Evolutionary conservation across 2,113 vertebrate genomes (phyloP), one percentile per base, ranked within the genome.

Genomic region (Ellobius talpinus): DNA sequence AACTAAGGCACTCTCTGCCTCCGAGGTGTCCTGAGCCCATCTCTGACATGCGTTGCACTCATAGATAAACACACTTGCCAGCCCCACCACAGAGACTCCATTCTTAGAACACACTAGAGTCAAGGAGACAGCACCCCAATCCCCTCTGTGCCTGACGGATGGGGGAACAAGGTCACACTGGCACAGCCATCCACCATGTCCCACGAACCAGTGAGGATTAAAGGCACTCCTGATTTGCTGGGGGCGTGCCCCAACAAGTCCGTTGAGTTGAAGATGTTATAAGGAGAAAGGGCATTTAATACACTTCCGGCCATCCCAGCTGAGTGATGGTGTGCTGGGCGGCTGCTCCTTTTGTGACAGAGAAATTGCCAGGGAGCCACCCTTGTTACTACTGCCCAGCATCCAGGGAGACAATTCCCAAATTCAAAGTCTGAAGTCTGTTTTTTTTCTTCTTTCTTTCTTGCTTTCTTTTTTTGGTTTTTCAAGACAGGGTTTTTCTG

Each of bases 21-120:
- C 42, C 12, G 5, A 4, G 39, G 16, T 5, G 58, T 11, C 61
- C 61, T 33, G 55, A 42, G n/a, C 39, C 42, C 1, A 31, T 58
- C 39, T 58, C 68, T 0, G 12, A n/a, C 39, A 47, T 36, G 66
- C 0, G 1, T 1, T 31, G 36, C 17, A 52, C 12, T 2, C 0
- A 0, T n/a, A 39, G 13, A 29, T 23, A 45, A 10, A 19, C 52
- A 19, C 10, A 29, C 16, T 17, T 12, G 29, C 47, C 26, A 14
- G 66, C 23, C 33, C 86, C 13, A 36, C 47, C 31, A 50, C 0
- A 2, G 31, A 87, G 33, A 70, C 16, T 42, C 26, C 39, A 65
- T 66, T 85, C 61, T 45, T 33, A 86, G 26, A 5, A 45, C 26
- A 45, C 39, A 31, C 14, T 31, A 65, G 61, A 33, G 29, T 61